Base-by-base conservation (phyloP, 2,797 vertebrate species). In the Trachurus trachurus region DNA sequence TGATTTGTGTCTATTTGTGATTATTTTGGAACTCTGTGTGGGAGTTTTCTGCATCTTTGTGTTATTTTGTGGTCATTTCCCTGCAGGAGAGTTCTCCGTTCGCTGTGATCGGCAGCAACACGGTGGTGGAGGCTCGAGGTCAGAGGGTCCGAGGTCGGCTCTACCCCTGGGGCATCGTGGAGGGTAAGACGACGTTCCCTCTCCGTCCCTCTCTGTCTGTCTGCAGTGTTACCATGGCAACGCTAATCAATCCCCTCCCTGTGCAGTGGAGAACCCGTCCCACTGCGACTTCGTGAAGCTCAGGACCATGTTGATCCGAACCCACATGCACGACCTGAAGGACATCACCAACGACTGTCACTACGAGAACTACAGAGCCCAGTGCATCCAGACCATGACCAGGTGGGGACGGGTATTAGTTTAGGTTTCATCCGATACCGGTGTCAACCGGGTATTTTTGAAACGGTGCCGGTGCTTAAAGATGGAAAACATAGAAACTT, bases 261-360 rank as follows among this genome's bases (percentile, higher is more conserved):
- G 0, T n/a, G 29, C 71, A 97, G 98, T 99, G 95, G 98, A 99
- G 86, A 99, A 99, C 93, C 97, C 97, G 86, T 94, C 96, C 0
- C 98, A 99, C 91, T 99, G 98, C 16, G 98, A 99, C 95, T 99
- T 99, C 0, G 98, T 98, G 83, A 99, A 99, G 90, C 96, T 99
- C 80, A 93, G 98, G 73, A 98, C 97, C 86, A 99, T 99, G 96
- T 92, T 99, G 81, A 98, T 99, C 71, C 95, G 97, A 69, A 98
- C 97, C 0, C 98, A 99, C 94, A 99, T 99, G 98, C 96, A 99
- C 0, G 98, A 99, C 95, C 95, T 99, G 92, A 99, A 99, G 91
- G 98, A 99, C 0, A 96, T 97, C 82, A 99, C 98, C 5, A 97
- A 96, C 0, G 98, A 99, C 16, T 94, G 96, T 13, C 98, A 99